Percentiles rank a stretch among this genome's conserved stretches.
phyloP scores from a whole-genome alignment of 2,113 vertebrate genomes.

The Cochlearius cochlearius region DNA sequence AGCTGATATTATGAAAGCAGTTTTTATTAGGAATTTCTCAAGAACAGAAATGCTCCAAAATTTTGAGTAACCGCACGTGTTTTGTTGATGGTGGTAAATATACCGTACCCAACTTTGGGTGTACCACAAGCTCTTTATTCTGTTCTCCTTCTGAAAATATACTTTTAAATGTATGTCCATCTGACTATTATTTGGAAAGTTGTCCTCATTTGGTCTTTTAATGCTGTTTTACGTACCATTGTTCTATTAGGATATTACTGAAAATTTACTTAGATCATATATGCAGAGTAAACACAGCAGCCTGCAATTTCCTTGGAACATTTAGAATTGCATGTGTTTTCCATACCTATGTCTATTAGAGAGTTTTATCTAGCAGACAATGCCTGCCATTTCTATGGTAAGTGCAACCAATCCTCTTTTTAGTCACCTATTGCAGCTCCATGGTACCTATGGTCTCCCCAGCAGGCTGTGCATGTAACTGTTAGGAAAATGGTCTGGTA shows the following conservation, averaged over 20 bases:
- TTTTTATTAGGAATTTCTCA: not conserved
- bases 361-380: not conserved
- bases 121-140: not conserved
- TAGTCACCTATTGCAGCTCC: not conserved
- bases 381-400: not conserved
- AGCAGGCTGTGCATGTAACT: accelerated
- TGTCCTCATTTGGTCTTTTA: not conserved
- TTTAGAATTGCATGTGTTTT: not conserved
- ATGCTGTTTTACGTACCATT: not conserved
- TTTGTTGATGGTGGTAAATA: not conserved
- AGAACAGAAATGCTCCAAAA: not conserved
- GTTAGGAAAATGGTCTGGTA: no score
- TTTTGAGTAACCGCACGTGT: not conserved
- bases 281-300: not conserved
- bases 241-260: not conserved
- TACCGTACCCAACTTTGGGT: not conserved
- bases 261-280: not conserved
- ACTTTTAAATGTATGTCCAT: not conserved
- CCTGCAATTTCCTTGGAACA: not conserved
- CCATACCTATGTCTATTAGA: not conserved
- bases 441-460: not conserved
- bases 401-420: not conserved
- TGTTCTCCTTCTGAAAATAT: not conserved
- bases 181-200: not conserved
- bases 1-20: not conserved